These are phyloP conservation scores for Bubo scandiacus DNA, from an alignment of 2,113 vertebrate species.

Conservation along the genomic window DNA sequence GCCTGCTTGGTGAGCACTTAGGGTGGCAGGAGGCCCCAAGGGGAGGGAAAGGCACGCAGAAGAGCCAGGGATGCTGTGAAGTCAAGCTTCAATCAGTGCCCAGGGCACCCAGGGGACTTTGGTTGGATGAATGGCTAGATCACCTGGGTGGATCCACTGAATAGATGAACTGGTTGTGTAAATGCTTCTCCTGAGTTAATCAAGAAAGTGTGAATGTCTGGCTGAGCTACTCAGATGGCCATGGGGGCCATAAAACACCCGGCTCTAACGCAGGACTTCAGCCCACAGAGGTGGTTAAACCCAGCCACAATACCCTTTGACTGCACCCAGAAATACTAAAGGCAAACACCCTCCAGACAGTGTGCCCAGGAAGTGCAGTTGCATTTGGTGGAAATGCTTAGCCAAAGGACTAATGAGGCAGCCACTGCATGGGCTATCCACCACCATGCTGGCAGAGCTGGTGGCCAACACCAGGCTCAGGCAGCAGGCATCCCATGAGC, in stretches of 20 bases:
- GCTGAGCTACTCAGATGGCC: not conserved
- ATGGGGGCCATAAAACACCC: not conserved
- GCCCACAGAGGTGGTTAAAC: not conserved
- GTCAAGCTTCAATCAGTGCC: accelerated
- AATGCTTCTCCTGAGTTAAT: not conserved
- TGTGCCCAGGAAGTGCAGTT: accelerated
- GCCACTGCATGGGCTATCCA: not conserved
- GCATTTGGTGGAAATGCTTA: not conserved
- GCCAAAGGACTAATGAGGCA: not conserved
- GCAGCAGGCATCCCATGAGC: not conserved
- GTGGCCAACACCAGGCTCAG: not conserved
- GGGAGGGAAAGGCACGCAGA: accelerated
- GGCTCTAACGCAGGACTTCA: not conserved
- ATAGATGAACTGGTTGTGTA: not conserved
- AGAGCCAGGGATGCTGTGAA: not conserved
- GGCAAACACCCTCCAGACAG: not conserved
- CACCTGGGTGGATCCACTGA: not conserved
- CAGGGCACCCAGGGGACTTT: not conserved
- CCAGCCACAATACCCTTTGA: accelerated
- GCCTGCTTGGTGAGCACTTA: not conserved
- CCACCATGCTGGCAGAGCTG: not conserved
- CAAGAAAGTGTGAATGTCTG: not conserved
- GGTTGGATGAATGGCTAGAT: not conserved
- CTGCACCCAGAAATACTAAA: not conserved
- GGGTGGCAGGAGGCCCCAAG: not conserved